Percentiles rank a stretch among this genome's conserved stretches.
Conservation (phyloP, 2,888 invertebrate genomes). For the Allolobophora icterica region DNA sequence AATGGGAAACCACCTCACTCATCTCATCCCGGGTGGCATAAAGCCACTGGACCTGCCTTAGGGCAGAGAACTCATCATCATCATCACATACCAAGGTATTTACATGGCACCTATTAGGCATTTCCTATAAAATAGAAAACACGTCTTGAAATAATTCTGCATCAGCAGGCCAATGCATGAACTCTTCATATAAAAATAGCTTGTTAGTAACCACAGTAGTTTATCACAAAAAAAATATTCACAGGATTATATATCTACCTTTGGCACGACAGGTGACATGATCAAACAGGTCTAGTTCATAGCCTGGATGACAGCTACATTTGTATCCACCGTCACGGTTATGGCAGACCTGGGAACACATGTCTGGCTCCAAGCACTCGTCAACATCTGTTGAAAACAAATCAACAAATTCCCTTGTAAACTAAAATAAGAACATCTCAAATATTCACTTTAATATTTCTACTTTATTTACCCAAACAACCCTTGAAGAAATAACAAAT, state of each 20-base stretch:
- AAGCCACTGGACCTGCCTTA: too few species aligned
- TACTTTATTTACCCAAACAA: neutral
- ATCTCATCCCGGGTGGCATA: too few species aligned
- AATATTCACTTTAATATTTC: neutral
- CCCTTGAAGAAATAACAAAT: neutral
- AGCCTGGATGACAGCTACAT: conserved; percentile 87
- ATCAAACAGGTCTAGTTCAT: conserved; percentile 72
- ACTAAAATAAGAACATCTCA: neutral
- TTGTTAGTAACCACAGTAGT: neutral
- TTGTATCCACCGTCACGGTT: conserved; percentile 92
- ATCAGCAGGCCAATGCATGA: neutral
- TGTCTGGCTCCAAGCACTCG: conserved; percentile 80
- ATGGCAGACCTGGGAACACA: conserved; percentile 90
- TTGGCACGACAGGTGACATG: conserved; percentile 67
- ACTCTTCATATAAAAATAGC: neutral
- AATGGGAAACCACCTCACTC: too few species aligned
- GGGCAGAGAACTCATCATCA: too few species aligned
- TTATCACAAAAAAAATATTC: neutral
- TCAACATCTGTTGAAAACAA: conserved; percentile 75
- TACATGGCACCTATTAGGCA: too few species aligned
- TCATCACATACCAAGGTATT: neutral
- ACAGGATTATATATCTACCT: conserved; percentile 50
- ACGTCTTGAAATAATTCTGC: neutral
- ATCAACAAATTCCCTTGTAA: neutral
- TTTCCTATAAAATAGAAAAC: too few species aligned